Evolutionary conservation across 2,797 vertebrate genomes (phyloP).

Genomic region (Falco columbarius): DNA sequence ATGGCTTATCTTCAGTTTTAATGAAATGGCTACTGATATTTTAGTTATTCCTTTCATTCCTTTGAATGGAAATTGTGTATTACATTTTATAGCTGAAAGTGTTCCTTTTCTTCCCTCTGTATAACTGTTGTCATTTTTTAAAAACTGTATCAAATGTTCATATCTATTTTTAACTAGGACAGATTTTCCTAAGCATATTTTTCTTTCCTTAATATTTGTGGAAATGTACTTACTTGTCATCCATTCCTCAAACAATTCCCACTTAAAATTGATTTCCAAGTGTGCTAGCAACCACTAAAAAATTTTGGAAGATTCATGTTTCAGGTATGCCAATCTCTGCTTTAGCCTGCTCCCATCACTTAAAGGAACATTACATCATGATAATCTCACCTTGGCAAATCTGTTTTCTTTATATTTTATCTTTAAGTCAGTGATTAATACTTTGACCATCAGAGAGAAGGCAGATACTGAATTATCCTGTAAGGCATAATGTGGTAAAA

Average conservation of each 20-base stretch:
- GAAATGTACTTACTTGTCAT: neutral
- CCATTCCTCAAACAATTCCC: neutral
- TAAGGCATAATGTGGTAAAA: neutral
- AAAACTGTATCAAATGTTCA: neutral
- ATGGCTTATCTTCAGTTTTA: neutral
- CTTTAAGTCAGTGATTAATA: neutral
- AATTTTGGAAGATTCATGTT: neutral
- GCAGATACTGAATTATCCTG: neutral
- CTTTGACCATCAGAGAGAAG: neutral
- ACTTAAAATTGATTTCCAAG: neutral
- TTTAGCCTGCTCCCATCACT: neutral
- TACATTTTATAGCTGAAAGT: neutral
- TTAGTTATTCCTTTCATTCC: neutral
- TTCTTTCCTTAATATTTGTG: neutral
- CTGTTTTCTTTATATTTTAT: neutral
- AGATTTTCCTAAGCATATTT: neutral
- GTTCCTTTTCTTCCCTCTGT: neutral
- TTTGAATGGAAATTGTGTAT: neutral
- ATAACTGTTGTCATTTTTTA: neutral
- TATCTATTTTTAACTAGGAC: neutral
- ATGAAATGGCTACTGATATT: neutral
- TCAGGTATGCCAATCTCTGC: neutral
- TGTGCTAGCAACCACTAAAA: neutral
- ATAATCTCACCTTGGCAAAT: neutral
- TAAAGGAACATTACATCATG: neutral